Evolutionary conservation across 2,797 vertebrate species (phyloP), one percentile per base, ranked within the genome.

Genomic region (Cryptoprocta ferox): DNA sequence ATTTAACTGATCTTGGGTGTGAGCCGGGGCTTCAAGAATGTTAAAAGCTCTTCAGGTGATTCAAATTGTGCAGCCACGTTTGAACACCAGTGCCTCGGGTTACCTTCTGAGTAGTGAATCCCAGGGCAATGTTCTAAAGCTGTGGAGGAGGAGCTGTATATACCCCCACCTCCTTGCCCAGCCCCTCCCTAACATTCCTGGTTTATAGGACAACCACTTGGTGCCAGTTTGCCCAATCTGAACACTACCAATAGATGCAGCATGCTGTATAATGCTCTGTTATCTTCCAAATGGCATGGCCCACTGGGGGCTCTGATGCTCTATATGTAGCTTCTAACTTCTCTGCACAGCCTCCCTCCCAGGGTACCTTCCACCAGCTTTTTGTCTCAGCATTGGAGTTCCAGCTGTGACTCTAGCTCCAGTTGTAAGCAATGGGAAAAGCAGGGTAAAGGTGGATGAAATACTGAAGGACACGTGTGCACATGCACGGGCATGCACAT

Each of bases 311-410:
- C 26, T 45, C 61, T 83, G 73, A 32, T 24, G 3, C 1, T 45
- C 13, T 59, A 11, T 19, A 32, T 26, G 21, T 8, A 4, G 56
- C 59, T 68, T 59, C n/a, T 21, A 39, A 48, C 30, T 42, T 80
- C 65, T 71, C 56, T n/a, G 45, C 39, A 32, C 14, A 24, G 4
- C 37, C 26, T 65, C 70, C 70, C 53, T 73, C 30, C 56, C 10
- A 15, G 19, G 65, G 30, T 63, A 18, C 56, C 32, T 79, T 66
- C 87, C 1, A 32, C n/a, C 18, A 19, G 19, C 19, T 16, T 95
- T 92, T 93, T n/a, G 89, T 70, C 68, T 75, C n/a, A 63, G 39
- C 79, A 9, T 16, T 61, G 66, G 79, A 68, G 11, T 78, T 93
- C 53, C 48, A 30, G 14, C 24, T 37, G 37, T 28, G 75, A 30